Evolutionary conservation across 2,797 vertebrate species (phyloP), one percentile per base, ranked within the genome.

Genomic region (Cirrhinus molitorella): DNA sequence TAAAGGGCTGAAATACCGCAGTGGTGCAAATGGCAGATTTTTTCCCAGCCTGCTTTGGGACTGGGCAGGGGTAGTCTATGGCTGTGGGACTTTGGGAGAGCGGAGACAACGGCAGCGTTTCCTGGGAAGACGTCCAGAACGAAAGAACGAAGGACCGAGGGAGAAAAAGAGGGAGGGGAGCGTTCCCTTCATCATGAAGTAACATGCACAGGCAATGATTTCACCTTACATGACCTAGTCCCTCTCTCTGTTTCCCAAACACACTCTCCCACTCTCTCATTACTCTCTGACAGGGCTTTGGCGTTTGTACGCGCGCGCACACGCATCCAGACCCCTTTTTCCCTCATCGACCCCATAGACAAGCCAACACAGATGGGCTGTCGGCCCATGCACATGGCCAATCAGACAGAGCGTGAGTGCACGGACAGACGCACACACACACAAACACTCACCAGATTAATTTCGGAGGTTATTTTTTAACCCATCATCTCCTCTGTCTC

Each of bases 301-400:
- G 88, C 86, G 55, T 86, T 79, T 85, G 65, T 78, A 77, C 65
- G 67, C 84, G 77, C 86, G 40, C 85, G 85, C 81, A 83, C 80
- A 85, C 61, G 63, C 83, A 81, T 79, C 81, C 84, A 86, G 79
- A 84, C 85, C 85, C 87, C 80, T 79, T 82, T 88, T 85, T 89
- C 86, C 88, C 84, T 85, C 86, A 70, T 79, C 85, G 71, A 87
- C 88, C 88, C 80, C 84, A 79, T 73, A 83, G 86, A 89, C 86
- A 86, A 87, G 88, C 88, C 86, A 89, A 84, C 84, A 89, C 88
- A 89, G 88, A 89, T 89, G 88, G 88, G 87, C 82, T 81, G 84
- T 61, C 71, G 78, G 82, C 57, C 57, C 85, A 85, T 81, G 83
- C 86, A 87, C 86, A 89, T 85, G 82, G 88, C 82, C 85, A 84